These are phyloP conservation scores for Botia kubotai DNA, from an alignment of 2,797 vertebrate genomes.

Conservation along the genomic window DNA sequence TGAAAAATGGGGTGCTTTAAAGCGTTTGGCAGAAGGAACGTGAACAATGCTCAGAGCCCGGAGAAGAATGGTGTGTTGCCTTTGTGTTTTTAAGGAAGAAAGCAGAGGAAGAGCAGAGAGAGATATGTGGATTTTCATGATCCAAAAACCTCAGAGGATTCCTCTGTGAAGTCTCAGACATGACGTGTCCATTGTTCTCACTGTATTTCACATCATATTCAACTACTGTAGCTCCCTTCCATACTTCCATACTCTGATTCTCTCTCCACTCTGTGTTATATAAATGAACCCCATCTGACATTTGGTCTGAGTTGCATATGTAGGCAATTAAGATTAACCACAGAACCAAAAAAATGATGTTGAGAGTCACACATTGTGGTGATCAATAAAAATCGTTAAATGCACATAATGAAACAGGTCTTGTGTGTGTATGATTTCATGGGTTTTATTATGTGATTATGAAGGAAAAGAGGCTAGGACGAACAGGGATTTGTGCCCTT, in stretches of 20 bases:
- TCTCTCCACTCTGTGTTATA: conserved; percentile 19
- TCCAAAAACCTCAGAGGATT: conserved; percentile 74
- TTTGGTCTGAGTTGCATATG: conserved; percentile 17
- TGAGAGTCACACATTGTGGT: conserved; percentile 58
- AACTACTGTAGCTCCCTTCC: background rate
- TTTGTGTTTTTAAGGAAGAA: conserved; percentile 47
- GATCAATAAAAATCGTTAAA: conserved; percentile 49
- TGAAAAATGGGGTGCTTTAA: conserved; percentile 83
- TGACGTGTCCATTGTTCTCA: conserved; percentile 67
- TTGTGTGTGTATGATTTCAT: conserved; percentile 65
- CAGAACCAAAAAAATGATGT: conserved; percentile 63
- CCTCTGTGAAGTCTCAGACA: conserved; percentile 66
- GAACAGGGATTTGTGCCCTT: conserved; percentile 67
- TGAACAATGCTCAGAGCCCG: conserved; percentile 80
- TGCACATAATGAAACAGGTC: conserved; percentile 75
- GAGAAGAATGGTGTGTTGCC: conserved; percentile 53
- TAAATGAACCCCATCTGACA: conserved; percentile 46
- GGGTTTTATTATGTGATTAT: conserved; percentile 77
- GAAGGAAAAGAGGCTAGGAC: conserved; percentile 58
- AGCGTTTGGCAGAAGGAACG: conserved; percentile 80
- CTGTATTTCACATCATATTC: conserved; percentile 38
- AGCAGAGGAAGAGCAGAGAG: conserved; percentile 52
- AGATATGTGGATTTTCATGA: conserved; percentile 73
- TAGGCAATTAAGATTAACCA: conserved; percentile 62
- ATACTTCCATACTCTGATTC: conserved; percentile 18